These are phyloP conservation scores for Corythornis leucogaster DNA, from an alignment of 2,797 vertebrate genomes.

Conservation along the genomic window DNA sequence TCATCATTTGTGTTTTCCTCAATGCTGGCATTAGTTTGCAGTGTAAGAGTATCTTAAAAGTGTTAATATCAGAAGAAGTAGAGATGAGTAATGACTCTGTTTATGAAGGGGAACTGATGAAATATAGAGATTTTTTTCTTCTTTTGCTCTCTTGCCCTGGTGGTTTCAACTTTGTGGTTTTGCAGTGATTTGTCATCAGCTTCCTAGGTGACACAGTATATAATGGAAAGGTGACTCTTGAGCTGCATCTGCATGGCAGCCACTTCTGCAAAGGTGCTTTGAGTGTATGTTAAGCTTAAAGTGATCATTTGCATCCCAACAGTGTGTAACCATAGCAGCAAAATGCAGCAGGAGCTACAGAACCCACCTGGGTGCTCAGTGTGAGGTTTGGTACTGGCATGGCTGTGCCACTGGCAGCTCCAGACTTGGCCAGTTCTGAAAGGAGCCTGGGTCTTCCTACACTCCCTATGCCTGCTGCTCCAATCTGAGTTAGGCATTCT, in stretches of 20 bases:
- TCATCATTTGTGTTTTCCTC: neutral
- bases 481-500: neutral
- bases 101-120: neutral
- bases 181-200: neutral
- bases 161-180: neutral
- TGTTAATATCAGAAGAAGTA: neutral
- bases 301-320: neutral
- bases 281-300: neutral
- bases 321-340: neutral
- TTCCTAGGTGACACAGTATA: neutral
- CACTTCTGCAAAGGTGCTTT: neutral
- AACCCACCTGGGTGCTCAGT: neutral
- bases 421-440: neutral
- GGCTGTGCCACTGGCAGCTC: fast-evolving
- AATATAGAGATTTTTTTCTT: neutral
- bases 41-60: neutral
- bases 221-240: neutral
- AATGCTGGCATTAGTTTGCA: neutral
- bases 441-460: neutral
- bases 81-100: neutral
- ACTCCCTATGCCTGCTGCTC: neutral
- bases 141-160: neutral
- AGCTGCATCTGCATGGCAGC: neutral
- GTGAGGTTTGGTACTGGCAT: neutral
- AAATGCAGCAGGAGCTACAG: neutral